Base-by-base conservation (phyloP, 1,140 invertebrate species). In the Caenorhabditis briggsae region DNA sequence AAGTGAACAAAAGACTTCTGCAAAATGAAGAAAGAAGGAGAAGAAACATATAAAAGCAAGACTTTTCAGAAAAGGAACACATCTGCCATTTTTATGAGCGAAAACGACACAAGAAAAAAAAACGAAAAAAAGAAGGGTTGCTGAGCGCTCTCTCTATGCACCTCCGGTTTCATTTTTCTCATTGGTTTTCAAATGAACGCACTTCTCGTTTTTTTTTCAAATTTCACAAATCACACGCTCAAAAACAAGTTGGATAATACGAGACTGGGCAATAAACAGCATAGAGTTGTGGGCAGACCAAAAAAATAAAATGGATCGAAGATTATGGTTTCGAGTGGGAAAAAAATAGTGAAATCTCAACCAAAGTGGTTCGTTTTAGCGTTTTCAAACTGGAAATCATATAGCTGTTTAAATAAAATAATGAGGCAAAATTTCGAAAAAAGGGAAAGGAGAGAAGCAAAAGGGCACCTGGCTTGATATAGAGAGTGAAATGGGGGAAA, bases 201-300 rank as follows among this genome's bases (percentile, higher is more conserved):
- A 48, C n/a, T 43, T 33, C 33, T 33, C 33, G 33, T 33, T 33
- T 33, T 78, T 50, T 78, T 78, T 43, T n/a, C 16, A 53, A 53
- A 53, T 25, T 74, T 78, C 70, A 8, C 70, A 23, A 48, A 12
- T 78, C 18, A 14, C 5, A 70, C 20, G 23, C 46, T 50, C 70
- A 78, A 78, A 78, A 78, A 78, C 70, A 78, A 78, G 70, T 78
- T 50, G 70, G 70, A 78, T 78, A 78, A 78, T 50, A 78, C 43
- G 16, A 46, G 46, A 78, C 25, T 33, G 61, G 18, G 33, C 64
- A 23, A 46, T 14, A 43, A 46, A 70, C 59, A 64, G 59, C 59
- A 64, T n/a, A n/a, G 25, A 61, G 8, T 61, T 23, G 11, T 33
- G 33, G 33, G 33, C 33, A 33, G n/a, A n/a, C n/a, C n/a, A n/a